These are phyloP conservation scores for Ptyas mucosa DNA, from an alignment of 2,113 vertebrate genomes.

Conservation along the genomic window DNA sequence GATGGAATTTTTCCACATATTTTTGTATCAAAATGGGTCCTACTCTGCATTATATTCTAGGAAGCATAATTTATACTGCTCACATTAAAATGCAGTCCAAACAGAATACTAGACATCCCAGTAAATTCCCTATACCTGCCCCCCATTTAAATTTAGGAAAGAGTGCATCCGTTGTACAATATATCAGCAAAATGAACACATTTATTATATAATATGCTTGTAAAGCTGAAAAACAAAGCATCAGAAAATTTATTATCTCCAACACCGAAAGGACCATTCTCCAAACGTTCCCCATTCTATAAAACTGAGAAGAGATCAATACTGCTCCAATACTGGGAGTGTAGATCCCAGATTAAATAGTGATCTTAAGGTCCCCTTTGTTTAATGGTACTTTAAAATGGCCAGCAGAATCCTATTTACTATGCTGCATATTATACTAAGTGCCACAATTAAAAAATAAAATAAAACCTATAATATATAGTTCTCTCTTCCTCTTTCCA, in stretches of 20 bases:
- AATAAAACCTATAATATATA: not conserved
- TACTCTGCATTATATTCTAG: not conserved
- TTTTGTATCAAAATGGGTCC: not conserved
- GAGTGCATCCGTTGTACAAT: not conserved
- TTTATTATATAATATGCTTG: not conserved
- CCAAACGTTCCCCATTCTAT: not conserved
- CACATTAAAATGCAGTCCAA: not conserved
- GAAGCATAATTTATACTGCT: not conserved
- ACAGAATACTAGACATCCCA: not conserved
- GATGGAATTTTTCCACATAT: not conserved
- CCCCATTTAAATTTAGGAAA: not conserved
- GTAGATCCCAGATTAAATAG: not conserved
- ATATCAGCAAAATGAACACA: not conserved
- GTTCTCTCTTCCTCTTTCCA: not conserved
- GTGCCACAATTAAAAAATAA: not conserved
- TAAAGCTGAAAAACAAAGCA: not conserved
- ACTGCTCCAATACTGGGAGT: not conserved
- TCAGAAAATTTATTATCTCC: not conserved
- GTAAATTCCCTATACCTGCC: not conserved
- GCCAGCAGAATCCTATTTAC: not conserved
- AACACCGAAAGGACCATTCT: not conserved
- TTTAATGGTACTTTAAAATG: not conserved
- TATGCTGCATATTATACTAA: not conserved
- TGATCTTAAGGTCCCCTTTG: not conserved
- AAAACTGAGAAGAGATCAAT: not conserved